Evolutionary conservation across 92 coral and sea anemone genomes (phyloP), one percentile per base, ranked within the genome.

Genomic region (Porites rus): DNA sequence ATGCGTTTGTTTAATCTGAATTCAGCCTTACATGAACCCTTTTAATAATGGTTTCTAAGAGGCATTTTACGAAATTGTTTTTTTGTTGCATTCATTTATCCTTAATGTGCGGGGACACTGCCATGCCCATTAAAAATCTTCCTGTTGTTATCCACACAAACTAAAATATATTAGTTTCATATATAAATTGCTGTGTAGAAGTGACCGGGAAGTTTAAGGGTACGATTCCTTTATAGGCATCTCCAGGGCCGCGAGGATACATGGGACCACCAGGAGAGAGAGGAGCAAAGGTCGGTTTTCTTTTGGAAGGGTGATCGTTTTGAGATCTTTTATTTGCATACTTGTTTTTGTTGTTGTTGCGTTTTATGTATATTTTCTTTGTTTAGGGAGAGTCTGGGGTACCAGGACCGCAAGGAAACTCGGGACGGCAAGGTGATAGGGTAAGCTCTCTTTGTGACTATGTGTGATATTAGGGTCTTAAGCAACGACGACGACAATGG

Each of bases 391-490:
- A 18, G 8, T 24, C 72, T 73, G 86, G 86, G 10, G 50, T 14
- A 25, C 9, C 64, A 8, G 86, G 86, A 58, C 68, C 72, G 10
- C 69, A 6, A 20, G 86, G 86, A 20, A 43, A 71, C 59, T 22
- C 79, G 20, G 86, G 86, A 59, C 72, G 86, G 62, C 79, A 56
- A 73, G 86, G 86, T 82, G 86, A 82, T 17, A 38, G 51, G 79
- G 86, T 82, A 82, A 31, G 86, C 72, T 56, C 46, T 0, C 46
- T 38, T 4, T 38, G 5, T 38, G 46, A 38, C 46, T 38, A 38
- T 4, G 46, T 38, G 46, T 6, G 4, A 56, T 56, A 10, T 56
- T 56, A 56, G 16, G 61, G 16, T 10, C 16, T 8, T 56, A 56
- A 18, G 72, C 1, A 38, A 38, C 21, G 38, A 10, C 0, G 31